Conservation (phyloP, 2,113 vertebrate genomes). For the Gobiocypris rarus region DNA sequence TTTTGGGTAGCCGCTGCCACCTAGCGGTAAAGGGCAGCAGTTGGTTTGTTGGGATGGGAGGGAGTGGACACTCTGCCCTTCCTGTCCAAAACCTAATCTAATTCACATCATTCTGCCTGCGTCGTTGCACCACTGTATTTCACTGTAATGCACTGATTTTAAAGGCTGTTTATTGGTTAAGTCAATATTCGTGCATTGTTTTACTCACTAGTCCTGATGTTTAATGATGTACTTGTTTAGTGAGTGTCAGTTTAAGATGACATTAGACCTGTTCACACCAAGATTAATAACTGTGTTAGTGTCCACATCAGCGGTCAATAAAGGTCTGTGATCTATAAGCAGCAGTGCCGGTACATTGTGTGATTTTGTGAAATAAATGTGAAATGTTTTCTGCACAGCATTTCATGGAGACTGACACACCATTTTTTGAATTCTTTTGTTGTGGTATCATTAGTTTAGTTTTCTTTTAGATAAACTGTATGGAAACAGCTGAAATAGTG, state of each 20-base stretch:
- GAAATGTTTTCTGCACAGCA: neutral
- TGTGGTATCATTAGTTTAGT: neutral
- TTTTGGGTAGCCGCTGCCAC: no score
- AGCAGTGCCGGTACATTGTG: no score
- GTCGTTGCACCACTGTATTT: neutral
- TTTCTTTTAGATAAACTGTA: neutral
- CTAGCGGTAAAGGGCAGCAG: slow-evolving; percentile 75
- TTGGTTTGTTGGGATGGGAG: slow-evolving; percentile 70
- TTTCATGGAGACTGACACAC: neutral
- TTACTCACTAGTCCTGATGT: neutral
- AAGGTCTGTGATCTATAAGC: neutral
- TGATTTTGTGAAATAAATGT: no score
- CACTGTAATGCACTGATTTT: neutral
- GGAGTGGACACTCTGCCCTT: slow-evolving; percentile 69
- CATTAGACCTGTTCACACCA: neutral
- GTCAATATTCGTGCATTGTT: neutral
- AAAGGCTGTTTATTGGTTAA: neutral
- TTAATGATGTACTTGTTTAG: neutral
- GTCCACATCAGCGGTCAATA: neutral
- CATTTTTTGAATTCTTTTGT: neutral
- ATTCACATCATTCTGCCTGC: neutral
- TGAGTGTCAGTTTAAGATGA: neutral
- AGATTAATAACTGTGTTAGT: neutral
- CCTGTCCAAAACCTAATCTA: slow-evolving; percentile 55
- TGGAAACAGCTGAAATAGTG: no score